Base-by-base conservation (phyloP, 2,888 invertebrate species). In the Pteria penguin region DNA sequence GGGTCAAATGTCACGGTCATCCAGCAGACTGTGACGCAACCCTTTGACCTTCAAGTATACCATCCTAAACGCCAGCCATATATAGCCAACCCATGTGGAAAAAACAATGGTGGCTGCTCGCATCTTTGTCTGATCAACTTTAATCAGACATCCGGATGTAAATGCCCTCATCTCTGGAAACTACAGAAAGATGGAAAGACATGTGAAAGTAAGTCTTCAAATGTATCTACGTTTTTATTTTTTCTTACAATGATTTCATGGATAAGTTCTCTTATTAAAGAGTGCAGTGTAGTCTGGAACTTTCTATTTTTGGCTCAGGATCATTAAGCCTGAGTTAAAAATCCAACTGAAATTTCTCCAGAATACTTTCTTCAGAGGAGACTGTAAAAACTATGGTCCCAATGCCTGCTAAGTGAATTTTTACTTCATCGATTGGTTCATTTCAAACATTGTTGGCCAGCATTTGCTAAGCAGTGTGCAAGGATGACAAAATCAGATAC, bases 91-190 rank as follows among this genome's bases (percentile, higher is more conserved):
- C 90, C 90, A 0, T 97, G 97, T 88, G 95, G 95, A 0, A 88
- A 88, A 0, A 94, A 95, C 86, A 97, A 97, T 87, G 97, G 97
- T 0, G 96, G 96, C 5, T 97, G 97, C 89, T 96, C 96, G 0
- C 96, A 97, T 90, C 94, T 97, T 2, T 97, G 97, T 90, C 93
- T 97, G 55, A 96, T 91, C 31, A 85, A 97, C 95, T 95, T 79
- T 45, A 79, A 85, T 60, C 61, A 95, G 80, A 92, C 91, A 0
- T 95, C 93, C 85, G 94, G 95, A 0, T 97, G 97, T 89, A 95
- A 95, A 18, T 97, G 97, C 90, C 97, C 97, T 0, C 97, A 97
- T 93, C 94, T 97, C 68, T 97, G 96, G 96, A 94, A 95, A 57
- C 93, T 97, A 32, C 94, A 94, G 73, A 82, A 90, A 0, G 95